phyloP scores from a whole-genome alignment of 2,888 invertebrate species.

The Phlogophora meticulosa region DNA sequence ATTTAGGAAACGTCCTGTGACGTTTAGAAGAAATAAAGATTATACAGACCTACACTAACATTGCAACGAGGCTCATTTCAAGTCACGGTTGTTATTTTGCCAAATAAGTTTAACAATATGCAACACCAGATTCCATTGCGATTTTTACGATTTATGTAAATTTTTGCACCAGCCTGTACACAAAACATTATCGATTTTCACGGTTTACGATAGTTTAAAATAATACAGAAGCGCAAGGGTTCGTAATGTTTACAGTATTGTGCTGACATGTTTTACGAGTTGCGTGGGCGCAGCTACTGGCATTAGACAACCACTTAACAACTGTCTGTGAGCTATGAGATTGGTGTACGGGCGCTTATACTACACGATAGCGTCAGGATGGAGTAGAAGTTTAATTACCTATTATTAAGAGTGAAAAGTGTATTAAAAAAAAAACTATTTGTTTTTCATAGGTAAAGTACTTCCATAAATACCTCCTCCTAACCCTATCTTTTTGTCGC shows the following conservation, averaged over 20 bases:
- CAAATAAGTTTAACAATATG: too few species aligned
- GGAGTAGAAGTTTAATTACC: not conserved
- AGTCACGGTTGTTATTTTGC: too few species aligned
- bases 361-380: conserved; percentile 1
- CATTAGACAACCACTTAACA: conserved; percentile 60
- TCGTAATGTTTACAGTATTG: conserved; percentile 51
- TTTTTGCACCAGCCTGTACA: conserved; percentile 14
- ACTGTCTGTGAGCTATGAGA: conserved; percentile 45
- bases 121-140: too few species aligned
- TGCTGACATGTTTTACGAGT: conserved; percentile 64
- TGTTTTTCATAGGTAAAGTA: too few species aligned
- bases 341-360: conserved; percentile 33
- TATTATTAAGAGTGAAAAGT: too few species aligned
- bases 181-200: conserved; percentile 28
- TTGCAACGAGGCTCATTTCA: too few species aligned
- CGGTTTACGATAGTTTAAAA: conserved; percentile 59
- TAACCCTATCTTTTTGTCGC: too few species aligned
- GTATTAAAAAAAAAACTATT: too few species aligned
- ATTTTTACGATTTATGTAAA: not conserved
- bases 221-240: conserved; percentile 50
- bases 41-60: too few species aligned
- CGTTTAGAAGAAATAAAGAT: too few species aligned
- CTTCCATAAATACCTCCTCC: too few species aligned
- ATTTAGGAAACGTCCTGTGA: too few species aligned
- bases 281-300: conserved; percentile 47